Percentiles rank a stretch among this genome's conserved stretches.
phyloP scores from a whole-genome alignment of 1,140 invertebrate genomes.

The Lordiphosa clarofinis region DNA sequence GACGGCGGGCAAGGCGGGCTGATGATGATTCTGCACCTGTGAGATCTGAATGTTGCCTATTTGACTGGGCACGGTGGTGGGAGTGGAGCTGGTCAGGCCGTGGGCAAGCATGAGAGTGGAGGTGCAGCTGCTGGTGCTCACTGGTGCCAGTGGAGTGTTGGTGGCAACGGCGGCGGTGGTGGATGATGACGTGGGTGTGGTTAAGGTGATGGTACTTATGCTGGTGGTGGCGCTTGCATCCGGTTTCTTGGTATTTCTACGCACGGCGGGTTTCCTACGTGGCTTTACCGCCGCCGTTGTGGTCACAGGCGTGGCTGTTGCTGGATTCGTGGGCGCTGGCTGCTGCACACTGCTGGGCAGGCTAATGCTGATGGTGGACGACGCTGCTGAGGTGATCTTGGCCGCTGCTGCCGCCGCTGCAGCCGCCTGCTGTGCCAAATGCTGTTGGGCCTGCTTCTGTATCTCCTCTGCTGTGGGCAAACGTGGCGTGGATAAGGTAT shows the following conservation, averaged over 20 bases:
- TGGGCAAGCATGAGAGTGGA: constrained; percentile 46
- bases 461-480: constrained; percentile 76
- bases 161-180: background rate
- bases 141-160: background rate
- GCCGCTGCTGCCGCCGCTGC: constrained; percentile 54
- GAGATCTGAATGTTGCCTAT: constrained; percentile 79
- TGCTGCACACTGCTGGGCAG: constrained; percentile 39
- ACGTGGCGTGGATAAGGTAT: constrained; percentile 74
- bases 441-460: constrained; percentile 74
- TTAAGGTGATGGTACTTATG: constrained; percentile 46
- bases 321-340: constrained; percentile 33
- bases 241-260: constrained; percentile 66
- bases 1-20: constrained; percentile 38
- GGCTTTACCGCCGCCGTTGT: constrained; percentile 69
- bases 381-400: background rate
- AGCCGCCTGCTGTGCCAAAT: constrained; percentile 65
- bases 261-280: constrained; percentile 67
- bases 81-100: constrained; percentile 25
- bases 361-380: constrained; percentile 48
- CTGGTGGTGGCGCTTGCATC: constrained; percentile 26
- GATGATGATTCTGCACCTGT: constrained; percentile 61
- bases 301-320: constrained; percentile 29
- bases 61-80: constrained; percentile 76
- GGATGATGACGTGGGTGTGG: constrained; percentile 19
- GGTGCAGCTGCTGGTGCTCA: constrained; percentile 19